phyloP scores from a whole-genome alignment of 2,113 vertebrate species.

The Centropus bengalensis region DNA sequence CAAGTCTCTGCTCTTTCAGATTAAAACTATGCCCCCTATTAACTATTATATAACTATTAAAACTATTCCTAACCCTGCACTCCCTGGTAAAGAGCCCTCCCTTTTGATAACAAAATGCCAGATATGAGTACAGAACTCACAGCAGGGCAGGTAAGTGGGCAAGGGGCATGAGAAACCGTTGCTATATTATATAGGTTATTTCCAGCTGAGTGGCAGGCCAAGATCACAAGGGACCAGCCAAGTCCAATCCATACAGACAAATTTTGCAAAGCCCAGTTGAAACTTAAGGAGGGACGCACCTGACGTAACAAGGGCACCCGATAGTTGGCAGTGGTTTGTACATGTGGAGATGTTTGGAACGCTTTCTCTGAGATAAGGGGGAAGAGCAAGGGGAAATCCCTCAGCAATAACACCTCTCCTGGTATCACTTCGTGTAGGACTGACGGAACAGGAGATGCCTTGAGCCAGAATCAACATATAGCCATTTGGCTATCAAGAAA shows the following conservation, averaged over 20 bases:
- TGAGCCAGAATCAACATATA: background rate
- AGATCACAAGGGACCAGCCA: accelerated
- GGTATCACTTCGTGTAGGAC: accelerated
- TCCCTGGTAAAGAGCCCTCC: too few relatives aligned
- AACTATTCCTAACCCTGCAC: too few relatives aligned
- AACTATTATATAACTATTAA: too few relatives aligned
- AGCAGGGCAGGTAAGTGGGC: background rate
- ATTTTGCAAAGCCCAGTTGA: accelerated
- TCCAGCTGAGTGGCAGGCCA: background rate
- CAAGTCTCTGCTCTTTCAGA: too few relatives aligned
- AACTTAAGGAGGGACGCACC: background rate
- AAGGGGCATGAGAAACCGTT: background rate
- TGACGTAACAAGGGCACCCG: background rate
- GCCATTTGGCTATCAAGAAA: background rate
- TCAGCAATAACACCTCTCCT: background rate
- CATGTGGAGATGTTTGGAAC: background rate
- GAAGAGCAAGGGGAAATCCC: background rate
- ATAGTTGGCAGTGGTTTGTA: too few relatives aligned
- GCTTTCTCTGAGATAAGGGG: background rate
- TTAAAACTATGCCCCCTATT: too few relatives aligned
- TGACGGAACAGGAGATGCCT: background rate
- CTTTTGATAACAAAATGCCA: background rate
- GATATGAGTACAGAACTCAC: background rate
- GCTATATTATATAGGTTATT: too few relatives aligned
- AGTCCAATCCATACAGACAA: background rate